Evolutionary conservation across 2,113 vertebrate genomes (phyloP).

Genomic region (Thoracochromis brauschi): DNA sequence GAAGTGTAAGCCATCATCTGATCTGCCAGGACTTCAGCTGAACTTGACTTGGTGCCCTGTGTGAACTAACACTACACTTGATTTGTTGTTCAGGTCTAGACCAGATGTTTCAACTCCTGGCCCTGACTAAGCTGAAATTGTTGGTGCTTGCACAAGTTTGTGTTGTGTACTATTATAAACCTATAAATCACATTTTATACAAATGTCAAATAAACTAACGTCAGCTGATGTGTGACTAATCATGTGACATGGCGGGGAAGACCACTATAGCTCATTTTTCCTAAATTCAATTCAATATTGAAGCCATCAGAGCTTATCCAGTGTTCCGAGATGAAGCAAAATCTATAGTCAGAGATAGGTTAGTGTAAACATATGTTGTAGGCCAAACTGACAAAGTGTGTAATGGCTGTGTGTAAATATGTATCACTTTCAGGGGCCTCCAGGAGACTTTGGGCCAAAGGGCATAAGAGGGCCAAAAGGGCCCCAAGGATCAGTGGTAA

Average conservation of each 20-base stretch:
- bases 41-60: neutral
- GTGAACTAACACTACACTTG: neutral
- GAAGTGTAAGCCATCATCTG: neutral
- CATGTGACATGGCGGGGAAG: neutral
- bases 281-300: neutral
- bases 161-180: neutral
- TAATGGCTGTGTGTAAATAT: neutral
- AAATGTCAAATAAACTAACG: neutral
- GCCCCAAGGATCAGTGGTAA: conserved; percentile 80
- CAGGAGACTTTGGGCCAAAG: conserved; percentile 87
- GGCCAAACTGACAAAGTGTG: neutral
- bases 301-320: neutral
- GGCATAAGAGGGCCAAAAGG: conserved; percentile 90
- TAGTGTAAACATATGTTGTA: neutral
- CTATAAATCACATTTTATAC: neutral
- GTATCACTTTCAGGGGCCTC: conserved; percentile 77
- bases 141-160: neutral
- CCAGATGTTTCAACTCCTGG: neutral
- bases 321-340: neutral
- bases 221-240: neutral
- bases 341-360: neutral
- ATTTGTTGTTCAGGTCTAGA: neutral
- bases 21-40: neutral
- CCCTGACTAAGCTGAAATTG: neutral
- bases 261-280: neutral